phyloP scores from a whole-genome alignment of 1,140 invertebrate species.

The Pseudomyrmex cubaensis region DNA sequence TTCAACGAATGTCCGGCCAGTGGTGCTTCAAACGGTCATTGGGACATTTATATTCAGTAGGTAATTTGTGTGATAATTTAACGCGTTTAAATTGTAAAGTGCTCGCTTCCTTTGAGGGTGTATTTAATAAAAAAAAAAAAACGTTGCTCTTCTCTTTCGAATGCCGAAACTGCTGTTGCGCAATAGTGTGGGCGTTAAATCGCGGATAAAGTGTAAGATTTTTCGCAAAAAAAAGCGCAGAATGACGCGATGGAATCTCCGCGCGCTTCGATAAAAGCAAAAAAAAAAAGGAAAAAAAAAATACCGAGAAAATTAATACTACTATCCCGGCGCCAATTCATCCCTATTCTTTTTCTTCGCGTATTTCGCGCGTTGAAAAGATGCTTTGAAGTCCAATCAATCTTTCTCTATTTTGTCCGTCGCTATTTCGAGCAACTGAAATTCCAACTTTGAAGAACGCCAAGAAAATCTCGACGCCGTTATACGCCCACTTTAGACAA shows the following conservation, averaged over 20 bases:
- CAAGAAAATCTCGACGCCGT: conserved; percentile 21
- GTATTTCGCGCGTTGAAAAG: conserved; percentile 55
- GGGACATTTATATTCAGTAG: too few species aligned
- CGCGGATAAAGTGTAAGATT: conserved; percentile 25
- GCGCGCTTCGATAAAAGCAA: conserved; percentile 20
- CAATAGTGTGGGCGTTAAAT: background rate
- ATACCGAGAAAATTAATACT: conserved; percentile 76
- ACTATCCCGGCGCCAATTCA: conserved; percentile 71
- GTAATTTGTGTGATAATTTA: too few species aligned
- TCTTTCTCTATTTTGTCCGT: conserved; percentile 50
- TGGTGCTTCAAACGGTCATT: too few species aligned
- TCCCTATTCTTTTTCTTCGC: conserved; percentile 51
- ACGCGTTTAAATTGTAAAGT: too few species aligned
- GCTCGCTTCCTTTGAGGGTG: too few species aligned
- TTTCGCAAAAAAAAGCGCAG: conserved; percentile 48
- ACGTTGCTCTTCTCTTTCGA: background rate
- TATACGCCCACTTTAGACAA: background rate
- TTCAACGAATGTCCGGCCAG: too few species aligned
- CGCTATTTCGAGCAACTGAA: conserved; percentile 17
- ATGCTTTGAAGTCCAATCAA: conserved; percentile 71
- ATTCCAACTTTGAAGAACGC: conserved; percentile 16
- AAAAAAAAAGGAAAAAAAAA: too few species aligned
- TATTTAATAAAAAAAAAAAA: conserved; percentile 29
- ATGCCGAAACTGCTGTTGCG: background rate
- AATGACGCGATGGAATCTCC: conserved; percentile 72